phyloP scores from a whole-genome alignment of 1,140 invertebrate genomes.

The Delia radicum region DNA sequence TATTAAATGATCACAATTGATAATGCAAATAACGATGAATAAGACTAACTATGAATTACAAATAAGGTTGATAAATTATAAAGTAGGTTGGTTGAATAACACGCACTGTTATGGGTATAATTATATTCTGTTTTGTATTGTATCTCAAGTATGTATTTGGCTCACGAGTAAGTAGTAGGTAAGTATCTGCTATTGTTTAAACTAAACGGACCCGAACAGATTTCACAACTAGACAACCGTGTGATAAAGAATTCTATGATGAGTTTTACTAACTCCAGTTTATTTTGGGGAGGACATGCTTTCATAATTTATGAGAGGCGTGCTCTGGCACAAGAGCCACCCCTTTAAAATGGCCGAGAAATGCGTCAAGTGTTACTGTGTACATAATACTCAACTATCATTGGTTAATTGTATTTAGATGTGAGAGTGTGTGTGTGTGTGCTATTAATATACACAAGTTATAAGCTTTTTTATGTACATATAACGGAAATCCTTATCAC shows the following conservation, averaged over 20 bases:
- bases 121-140: slow-evolving; percentile 12
- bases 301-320: slow-evolving; percentile 55
- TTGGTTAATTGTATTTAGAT: background rate
- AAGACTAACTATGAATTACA: slow-evolving; percentile 25
- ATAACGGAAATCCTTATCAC: background rate
- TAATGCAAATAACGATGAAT: slow-evolving; percentile 10
- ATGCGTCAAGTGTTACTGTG: background rate
- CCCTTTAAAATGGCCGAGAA: slow-evolving; percentile 38
- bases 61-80: slow-evolving; percentile 14
- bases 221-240: slow-evolving; percentile 56
- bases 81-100: slow-evolving; percentile 1
- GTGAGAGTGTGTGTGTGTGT: background rate
- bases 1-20: slow-evolving; percentile 22
- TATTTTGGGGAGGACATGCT: slow-evolving; percentile 55
- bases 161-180: background rate
- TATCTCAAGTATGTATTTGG: slow-evolving; percentile 25
- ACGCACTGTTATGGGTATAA: slow-evolving; percentile 23
- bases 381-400: background rate
- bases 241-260: slow-evolving; percentile 57
- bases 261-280: slow-evolving; percentile 55
- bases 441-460: no score
- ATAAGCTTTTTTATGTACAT: background rate
- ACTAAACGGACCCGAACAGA: slow-evolving; percentile 54
- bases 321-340: slow-evolving; percentile 30
- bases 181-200: slow-evolving; percentile 31